Conservation (phyloP, 2,888 invertebrate genomes). For the Sphecodes monilicornis region DNA sequence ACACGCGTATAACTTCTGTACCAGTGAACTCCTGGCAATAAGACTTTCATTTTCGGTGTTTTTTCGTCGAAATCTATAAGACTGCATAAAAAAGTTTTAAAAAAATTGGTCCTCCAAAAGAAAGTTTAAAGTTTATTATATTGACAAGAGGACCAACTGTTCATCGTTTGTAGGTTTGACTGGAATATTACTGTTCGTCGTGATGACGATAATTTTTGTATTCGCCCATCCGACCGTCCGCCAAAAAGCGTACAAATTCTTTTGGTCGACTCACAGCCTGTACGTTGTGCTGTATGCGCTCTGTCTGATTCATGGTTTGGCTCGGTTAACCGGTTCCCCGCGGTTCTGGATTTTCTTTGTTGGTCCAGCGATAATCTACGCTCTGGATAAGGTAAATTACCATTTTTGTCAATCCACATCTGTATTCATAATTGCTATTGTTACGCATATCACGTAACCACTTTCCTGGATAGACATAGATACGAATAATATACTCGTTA, state of each 20-base stretch:
- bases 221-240: slow-evolving; percentile 97
- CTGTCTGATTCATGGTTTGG: slow-evolving; percentile 95
- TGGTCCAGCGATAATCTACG: slow-evolving; percentile 95
- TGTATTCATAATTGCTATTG: not conserved
- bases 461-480: not conserved
- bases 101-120: too few species aligned
- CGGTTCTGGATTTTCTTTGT: slow-evolving; percentile 97
- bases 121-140: too few species aligned
- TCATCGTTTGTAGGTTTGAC: slow-evolving; percentile 88
- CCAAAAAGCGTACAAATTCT: slow-evolving; percentile 97
- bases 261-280: slow-evolving; percentile 97
- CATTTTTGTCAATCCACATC: slow-evolving; percentile 9
- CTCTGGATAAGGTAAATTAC: slow-evolving; percentile 91
- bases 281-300: slow-evolving; percentile 94
- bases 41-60: too few species aligned
- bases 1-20: too few species aligned
- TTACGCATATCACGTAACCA: not conserved
- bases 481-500: not conserved
- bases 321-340: slow-evolving; percentile 95
- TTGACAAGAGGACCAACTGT: not conserved
- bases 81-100: too few species aligned
- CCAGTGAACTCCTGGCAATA: too few species aligned
- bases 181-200: slow-evolving; percentile 94
- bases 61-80: too few species aligned
- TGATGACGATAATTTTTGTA: slow-evolving; percentile 98